Percentiles rank a stretch among this genome's conserved stretches.
These are phyloP conservation scores for Antheraea assamensis DNA, from an alignment of 2,888 invertebrate species.

Conservation along the genomic window DNA sequence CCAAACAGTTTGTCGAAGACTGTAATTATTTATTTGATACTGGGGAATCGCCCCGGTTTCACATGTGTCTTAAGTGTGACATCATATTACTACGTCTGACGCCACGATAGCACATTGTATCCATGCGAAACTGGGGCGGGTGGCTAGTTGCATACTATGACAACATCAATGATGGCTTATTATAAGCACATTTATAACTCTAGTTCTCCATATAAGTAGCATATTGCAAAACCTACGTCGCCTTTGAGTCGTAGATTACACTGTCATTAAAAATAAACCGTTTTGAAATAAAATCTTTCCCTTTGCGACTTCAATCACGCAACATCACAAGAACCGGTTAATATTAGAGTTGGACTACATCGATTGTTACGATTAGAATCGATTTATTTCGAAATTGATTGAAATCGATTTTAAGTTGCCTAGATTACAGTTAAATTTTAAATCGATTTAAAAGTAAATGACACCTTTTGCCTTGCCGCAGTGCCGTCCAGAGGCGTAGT, in stretches of 20 bases:
- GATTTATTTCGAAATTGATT: background rate
- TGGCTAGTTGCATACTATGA: background rate
- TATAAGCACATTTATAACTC: background rate
- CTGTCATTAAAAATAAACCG: constrained; percentile 8
- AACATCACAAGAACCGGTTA: constrained; percentile 3
- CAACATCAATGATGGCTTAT: background rate
- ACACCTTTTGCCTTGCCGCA: too few relatives aligned
- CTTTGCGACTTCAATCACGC: constrained; percentile 4
- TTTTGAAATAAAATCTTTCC: constrained; percentile 10
- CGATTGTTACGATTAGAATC: background rate
- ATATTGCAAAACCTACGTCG: background rate
- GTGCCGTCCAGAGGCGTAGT: too few relatives aligned
- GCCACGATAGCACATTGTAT: too few relatives aligned
- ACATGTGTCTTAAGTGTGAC: too few relatives aligned
- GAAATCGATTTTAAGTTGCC: background rate
- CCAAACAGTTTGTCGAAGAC: too few relatives aligned
- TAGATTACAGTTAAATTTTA: background rate
- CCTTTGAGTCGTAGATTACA: background rate
- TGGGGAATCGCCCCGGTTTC: too few relatives aligned
- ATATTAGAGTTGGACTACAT: background rate
- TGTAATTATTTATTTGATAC: too few relatives aligned
- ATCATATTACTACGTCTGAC: too few relatives aligned
- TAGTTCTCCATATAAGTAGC: background rate
- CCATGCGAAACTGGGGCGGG: too few relatives aligned
- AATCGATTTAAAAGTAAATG: background rate